Conservation (phyloP, 2,797 vertebrate genomes). For the Dendrocincla tyrannina region DNA sequence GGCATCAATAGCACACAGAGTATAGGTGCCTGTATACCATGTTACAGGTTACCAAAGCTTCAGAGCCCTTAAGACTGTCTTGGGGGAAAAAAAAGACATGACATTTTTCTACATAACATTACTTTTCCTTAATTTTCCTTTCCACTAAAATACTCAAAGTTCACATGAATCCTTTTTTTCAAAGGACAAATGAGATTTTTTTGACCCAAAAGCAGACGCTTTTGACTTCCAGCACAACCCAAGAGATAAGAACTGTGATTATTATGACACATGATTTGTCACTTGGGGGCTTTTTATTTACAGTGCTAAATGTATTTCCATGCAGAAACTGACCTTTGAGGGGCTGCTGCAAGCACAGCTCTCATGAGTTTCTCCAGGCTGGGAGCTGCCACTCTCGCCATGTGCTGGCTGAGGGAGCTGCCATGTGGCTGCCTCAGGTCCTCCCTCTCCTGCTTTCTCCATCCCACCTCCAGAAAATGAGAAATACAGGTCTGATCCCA, state of each 20-base stretch:
- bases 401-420: neutral
- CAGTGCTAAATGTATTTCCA: neutral
- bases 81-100: neutral
- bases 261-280: conserved; percentile 3
- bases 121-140: neutral
- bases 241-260: neutral
- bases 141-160: neutral
- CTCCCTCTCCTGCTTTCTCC: neutral
- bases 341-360: neutral
- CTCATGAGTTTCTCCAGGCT: accelerated
- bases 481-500: neutral
- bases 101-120: neutral
- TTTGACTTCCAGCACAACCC: neutral
- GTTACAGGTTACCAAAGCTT: neutral
- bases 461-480: neutral
- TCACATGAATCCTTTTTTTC: neutral
- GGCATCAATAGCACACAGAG: accelerated
- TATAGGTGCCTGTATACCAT: accelerated
- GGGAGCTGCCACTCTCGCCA: neutral
- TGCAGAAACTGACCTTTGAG: neutral
- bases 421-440: accelerated
- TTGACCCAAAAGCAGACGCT: neutral
- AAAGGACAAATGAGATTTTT: neutral
- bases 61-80: neutral
- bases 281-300: neutral